phyloP scores from a whole-genome alignment of 2,888 invertebrate genomes.

The Adela reaumurella region DNA sequence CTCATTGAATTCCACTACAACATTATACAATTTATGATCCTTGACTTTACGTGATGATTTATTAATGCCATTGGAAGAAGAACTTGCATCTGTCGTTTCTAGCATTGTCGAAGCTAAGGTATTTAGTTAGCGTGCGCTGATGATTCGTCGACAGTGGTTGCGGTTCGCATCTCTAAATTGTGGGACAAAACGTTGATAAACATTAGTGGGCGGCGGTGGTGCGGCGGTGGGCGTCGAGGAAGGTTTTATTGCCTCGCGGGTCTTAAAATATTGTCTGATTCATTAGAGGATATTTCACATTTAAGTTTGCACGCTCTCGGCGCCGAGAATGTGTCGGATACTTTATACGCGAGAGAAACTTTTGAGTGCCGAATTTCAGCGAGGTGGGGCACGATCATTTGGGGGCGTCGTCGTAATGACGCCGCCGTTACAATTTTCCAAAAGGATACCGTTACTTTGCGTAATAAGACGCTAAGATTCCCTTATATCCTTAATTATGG shows the following conservation, averaged over 20 bases:
- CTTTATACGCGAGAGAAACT: constrained; percentile 28
- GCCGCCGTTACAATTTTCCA: constrained; percentile 51
- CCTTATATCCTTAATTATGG: constrained; percentile 56
- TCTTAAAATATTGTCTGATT: constrained; percentile 58
- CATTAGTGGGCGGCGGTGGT: constrained; percentile 34
- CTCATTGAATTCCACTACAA: too few species aligned
- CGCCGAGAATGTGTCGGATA: constrained; percentile 19
- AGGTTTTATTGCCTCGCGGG: constrained; percentile 50
- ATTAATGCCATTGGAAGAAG: too few species aligned
- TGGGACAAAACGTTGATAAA: constrained; percentile 48
- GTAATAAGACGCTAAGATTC: constrained; percentile 58
- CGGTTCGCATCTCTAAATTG: constrained; percentile 21
- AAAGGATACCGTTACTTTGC: constrained; percentile 53
- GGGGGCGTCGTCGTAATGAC: constrained; percentile 34
- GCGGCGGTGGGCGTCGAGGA: constrained; percentile 16
- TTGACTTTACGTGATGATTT: too few species aligned
- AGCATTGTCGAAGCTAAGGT: too few species aligned
- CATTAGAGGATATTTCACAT: constrained; percentile 55
- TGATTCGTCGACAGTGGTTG: too few species aligned
- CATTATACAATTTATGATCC: too few species aligned
- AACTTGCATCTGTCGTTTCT: too few species aligned
- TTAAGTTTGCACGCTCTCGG: constrained; percentile 48
- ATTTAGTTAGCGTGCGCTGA: too few species aligned
- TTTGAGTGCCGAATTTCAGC: constrained; percentile 29
- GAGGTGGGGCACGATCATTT: constrained; percentile 33